A percentile compares a stretch with the other conserved stretches of the same genome.
Evolutionary conservation across 2,888 invertebrate genomes (phyloP).

Genomic region (Ochlodes sylvanus): DNA sequence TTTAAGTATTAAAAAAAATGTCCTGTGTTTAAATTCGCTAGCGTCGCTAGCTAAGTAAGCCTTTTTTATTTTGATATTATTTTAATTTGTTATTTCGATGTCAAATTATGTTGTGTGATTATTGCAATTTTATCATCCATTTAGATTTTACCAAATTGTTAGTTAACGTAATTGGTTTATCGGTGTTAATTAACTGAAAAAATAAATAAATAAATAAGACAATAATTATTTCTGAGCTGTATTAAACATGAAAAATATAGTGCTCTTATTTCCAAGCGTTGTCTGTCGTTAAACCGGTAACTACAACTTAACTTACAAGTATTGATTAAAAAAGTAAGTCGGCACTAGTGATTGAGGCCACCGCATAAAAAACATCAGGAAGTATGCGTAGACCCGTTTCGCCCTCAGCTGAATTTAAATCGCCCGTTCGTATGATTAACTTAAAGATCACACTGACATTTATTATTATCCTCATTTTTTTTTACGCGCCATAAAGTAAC

Average conservation of each 20-base stretch:
- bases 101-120: too few relatives aligned
- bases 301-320: constrained; percentile 11
- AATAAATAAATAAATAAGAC: too few relatives aligned
- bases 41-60: too few relatives aligned
- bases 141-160: too few relatives aligned
- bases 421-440: constrained; percentile 45
- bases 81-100: too few relatives aligned
- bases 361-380: constrained; percentile 60
- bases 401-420: constrained; percentile 72
- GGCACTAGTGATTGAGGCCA: constrained; percentile 44
- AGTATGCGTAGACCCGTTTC: constrained; percentile 70
- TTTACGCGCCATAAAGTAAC: constrained; percentile 11
- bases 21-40: too few relatives aligned
- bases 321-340: constrained; percentile 24
- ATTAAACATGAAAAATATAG: background rate
- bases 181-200: too few relatives aligned
- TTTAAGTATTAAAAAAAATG: too few relatives aligned
- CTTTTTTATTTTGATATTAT: too few relatives aligned
- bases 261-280: constrained; percentile 20
- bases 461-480: constrained; percentile 53
- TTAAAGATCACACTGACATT: constrained; percentile 81
- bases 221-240: too few relatives aligned
- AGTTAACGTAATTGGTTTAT: too few relatives aligned
- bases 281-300: constrained; percentile 24
- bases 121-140: too few relatives aligned